Percentiles rank a stretch among this genome's conserved stretches.
Conservation (phyloP, 2,888 invertebrate genomes). For the Microplitis manilae region DNA sequence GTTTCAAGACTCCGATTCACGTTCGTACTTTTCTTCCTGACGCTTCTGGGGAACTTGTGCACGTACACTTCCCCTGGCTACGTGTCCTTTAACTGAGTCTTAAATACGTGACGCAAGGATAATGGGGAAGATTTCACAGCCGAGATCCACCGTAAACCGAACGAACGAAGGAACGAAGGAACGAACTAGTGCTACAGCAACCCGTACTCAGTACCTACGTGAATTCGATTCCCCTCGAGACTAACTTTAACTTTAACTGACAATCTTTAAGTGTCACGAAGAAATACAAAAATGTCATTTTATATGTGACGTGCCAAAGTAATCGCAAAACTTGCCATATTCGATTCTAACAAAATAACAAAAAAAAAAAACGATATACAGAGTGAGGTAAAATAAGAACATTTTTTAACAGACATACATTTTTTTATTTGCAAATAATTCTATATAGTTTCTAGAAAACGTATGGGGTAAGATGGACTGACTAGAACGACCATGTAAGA, state of each 20-base stretch:
- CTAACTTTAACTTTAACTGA: slow-evolving; percentile 12
- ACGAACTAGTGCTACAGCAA: background rate
- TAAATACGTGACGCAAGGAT: slow-evolving; percentile 67
- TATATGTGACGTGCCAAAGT: background rate
- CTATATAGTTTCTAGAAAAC: too few species aligned
- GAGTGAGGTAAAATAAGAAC: too few species aligned
- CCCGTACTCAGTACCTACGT: slow-evolving; percentile 34
- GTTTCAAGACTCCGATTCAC: slow-evolving; percentile 33
- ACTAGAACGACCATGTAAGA: too few species aligned
- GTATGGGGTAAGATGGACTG: too few species aligned
- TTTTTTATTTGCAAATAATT: too few species aligned
- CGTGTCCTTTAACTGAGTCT: slow-evolving; percentile 66
- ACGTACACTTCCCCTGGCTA: slow-evolving; percentile 51
- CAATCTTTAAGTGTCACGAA: slow-evolving; percentile 16
- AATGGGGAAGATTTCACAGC: slow-evolving; percentile 59
- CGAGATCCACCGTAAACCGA: slow-evolving; percentile 58
- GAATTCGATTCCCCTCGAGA: slow-evolving; percentile 39
- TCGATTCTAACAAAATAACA: too few species aligned
- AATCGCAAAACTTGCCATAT: background rate
- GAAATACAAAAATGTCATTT: background rate
- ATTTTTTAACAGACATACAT: too few species aligned
- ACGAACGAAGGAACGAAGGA: slow-evolving; percentile 18
- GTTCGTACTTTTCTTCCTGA: slow-evolving; percentile 35
- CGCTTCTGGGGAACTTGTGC: slow-evolving; percentile 35
- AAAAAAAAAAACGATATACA: too few species aligned